A percentile compares a stretch with the other conserved stretches of the same genome.
Conservation (phyloP, 2,113 vertebrate species). For the Colaptes auratus region DNA sequence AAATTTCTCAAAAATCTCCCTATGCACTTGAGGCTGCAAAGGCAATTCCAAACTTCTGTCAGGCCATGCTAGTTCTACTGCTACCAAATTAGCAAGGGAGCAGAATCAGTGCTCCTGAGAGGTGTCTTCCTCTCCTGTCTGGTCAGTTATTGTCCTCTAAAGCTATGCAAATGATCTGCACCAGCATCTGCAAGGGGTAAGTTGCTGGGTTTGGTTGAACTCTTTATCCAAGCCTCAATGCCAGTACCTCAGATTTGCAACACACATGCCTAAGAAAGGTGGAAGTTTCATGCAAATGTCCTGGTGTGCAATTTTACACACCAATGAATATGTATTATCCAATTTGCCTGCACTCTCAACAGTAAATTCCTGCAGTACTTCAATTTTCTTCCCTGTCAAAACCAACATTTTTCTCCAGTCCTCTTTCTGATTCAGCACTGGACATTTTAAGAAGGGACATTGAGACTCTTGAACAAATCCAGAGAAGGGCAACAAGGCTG, state of each 20-base stretch:
- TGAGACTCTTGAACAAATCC: no score
- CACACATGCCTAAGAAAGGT: background rate
- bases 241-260: background rate
- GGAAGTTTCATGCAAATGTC: constrained; percentile 9
- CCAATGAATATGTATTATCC: background rate
- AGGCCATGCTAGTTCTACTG: background rate
- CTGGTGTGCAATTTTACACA: background rate
- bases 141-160: background rate
- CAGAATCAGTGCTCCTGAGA: background rate
- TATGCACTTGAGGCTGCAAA: background rate
- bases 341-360: background rate
- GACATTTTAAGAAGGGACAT: no score
- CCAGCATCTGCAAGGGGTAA: background rate
- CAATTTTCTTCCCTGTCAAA: background rate
- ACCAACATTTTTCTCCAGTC: background rate
- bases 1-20: background rate
- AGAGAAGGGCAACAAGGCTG: no score
- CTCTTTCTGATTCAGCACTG: background rate
- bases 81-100: background rate
- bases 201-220: background rate
- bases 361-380: background rate
- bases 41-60: background rate
- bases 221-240: background rate
- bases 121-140: background rate
- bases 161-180: background rate